Conservation (phyloP, 2,797 vertebrate genomes). For the Anabas testudineus region DNA sequence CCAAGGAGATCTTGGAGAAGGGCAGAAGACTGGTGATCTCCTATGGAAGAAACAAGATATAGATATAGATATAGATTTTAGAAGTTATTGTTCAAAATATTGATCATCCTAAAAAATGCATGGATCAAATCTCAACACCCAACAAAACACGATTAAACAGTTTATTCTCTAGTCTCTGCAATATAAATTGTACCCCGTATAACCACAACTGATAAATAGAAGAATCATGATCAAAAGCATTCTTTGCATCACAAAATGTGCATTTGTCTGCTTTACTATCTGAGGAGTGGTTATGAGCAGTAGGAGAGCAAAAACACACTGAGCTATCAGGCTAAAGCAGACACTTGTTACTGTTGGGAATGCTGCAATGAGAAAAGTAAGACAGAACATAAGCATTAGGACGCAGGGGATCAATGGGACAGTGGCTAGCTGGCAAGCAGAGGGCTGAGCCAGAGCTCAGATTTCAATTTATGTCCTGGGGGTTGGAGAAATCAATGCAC, state of each 20-base stretch:
- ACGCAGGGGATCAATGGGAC: constrained; percentile 54
- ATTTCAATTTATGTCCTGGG: constrained; percentile 76
- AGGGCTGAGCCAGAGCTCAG: constrained; percentile 66
- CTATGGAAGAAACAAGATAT: constrained; percentile 71
- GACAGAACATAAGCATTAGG: constrained; percentile 58
- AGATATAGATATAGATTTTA: too few relatives aligned
- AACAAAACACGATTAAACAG: constrained; percentile 3
- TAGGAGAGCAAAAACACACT: constrained; percentile 33
- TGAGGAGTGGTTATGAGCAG: constrained; percentile 50
- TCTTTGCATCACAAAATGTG: constrained; percentile 31
- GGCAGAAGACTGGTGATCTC: constrained; percentile 91
- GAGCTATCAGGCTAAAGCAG: constrained; percentile 66
- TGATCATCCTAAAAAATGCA: too few relatives aligned
- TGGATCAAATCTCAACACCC: background rate
- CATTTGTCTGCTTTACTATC: constrained; percentile 38
- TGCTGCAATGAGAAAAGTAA: constrained; percentile 38
- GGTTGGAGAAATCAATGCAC: constrained; percentile 75
- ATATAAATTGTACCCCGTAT: constrained; percentile 14
- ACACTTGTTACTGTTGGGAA: constrained; percentile 41
- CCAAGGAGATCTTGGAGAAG: constrained; percentile 91
- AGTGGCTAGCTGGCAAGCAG: constrained; percentile 40
- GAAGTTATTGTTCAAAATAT: background rate
- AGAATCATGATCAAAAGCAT: constrained; percentile 24
- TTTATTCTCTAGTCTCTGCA: background rate
- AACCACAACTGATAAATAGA: constrained; percentile 26